These are phyloP conservation scores for Platycheirus rosarum DNA, from an alignment of 2,888 invertebrate species.

Conservation along the genomic window DNA sequence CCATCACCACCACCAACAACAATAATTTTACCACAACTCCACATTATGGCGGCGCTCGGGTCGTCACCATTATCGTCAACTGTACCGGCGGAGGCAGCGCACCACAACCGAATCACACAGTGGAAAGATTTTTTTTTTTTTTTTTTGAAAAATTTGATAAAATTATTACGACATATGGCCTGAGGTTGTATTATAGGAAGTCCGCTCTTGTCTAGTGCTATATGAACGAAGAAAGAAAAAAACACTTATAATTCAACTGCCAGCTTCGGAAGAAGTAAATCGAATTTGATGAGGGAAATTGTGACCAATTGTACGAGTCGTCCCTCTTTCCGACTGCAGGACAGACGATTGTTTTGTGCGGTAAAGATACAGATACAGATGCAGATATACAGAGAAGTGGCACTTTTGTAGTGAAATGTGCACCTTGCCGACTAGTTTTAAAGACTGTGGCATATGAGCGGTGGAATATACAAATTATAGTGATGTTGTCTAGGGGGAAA, in stretches of 20 bases:
- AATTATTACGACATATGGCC: conserved; percentile 73
- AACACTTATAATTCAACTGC: conserved; percentile 35
- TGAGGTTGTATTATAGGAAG: conserved; percentile 59
- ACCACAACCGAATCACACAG: conserved; percentile 62
- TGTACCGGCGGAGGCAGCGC: conserved; percentile 15
- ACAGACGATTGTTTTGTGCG: conserved; percentile 22
- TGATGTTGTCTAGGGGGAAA: conserved; percentile 54
- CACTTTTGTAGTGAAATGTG: conserved; percentile 35
- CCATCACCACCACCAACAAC: conserved; percentile 32
- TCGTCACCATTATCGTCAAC: conserved; percentile 28
- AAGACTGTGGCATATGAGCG: conserved; percentile 48
- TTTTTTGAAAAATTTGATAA: conserved; percentile 48
- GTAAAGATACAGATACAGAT: not conserved
- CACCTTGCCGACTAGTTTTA: conserved; percentile 41
- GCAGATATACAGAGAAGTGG: conserved; percentile 1
- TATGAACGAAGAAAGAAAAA: conserved; percentile 18
- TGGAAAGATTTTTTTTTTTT: conserved; percentile 62
- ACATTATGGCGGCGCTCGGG: conserved; percentile 37
- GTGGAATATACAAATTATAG: conserved; percentile 68
- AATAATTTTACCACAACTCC: conserved; percentile 11
- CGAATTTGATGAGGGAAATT: conserved; percentile 71
- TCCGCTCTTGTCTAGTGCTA: conserved; percentile 36
- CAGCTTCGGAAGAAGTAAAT: conserved; percentile 68
- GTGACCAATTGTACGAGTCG: conserved; percentile 60
- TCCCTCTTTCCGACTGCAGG: too few species aligned